Evolutionary conservation across 2,113 vertebrate genomes (phyloP).

Genomic region (Sminthopsis crassicaudata): DNA sequence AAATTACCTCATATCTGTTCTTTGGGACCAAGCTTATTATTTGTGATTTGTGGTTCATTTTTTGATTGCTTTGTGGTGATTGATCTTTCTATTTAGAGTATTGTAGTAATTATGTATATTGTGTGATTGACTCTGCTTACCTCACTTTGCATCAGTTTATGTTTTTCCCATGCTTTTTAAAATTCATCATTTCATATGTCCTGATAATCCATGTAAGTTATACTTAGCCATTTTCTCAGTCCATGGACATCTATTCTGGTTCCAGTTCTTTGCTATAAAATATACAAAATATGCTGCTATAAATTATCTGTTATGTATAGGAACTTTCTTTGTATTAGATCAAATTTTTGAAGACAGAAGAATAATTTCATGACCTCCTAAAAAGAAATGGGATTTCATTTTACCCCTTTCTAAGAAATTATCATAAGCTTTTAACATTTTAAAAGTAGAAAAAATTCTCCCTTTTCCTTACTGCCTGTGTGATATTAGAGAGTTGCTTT

Average conservation of each 20-base stretch:
- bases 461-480: background rate
- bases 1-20: background rate
- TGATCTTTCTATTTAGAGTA: background rate
- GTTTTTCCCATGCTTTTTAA: background rate
- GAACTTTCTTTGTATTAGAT: background rate
- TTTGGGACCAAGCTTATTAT: background rate
- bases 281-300: background rate
- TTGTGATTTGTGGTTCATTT: background rate
- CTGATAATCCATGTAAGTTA: background rate
- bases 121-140: background rate
- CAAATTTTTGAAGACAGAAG: background rate
- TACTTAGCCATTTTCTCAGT: background rate
- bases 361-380: background rate
- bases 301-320: background rate
- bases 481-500: background rate
- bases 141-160: background rate
- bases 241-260: background rate
- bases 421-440: slow-evolving; percentile 20
- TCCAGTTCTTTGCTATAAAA: background rate
- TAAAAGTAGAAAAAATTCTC: background rate
- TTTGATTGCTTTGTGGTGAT: background rate
- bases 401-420: background rate
- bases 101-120: background rate
- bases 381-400: slow-evolving; percentile 7
- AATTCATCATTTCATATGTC: background rate